Conservation (phyloP, 2,888 invertebrate species). For the Siphonodentalium dalli region DNA sequence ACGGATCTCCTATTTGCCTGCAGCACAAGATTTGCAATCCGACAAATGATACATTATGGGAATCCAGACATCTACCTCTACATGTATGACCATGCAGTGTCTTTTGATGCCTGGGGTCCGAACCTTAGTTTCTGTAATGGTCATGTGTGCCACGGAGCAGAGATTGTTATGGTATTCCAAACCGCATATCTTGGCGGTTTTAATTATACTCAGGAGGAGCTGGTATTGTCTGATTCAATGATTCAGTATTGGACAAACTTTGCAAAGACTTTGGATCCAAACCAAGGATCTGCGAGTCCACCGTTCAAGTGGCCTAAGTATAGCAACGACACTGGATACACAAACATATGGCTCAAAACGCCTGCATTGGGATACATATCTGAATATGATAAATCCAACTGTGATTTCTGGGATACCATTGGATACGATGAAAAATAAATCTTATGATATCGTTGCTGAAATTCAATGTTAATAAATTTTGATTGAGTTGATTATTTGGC, state of each 20-base stretch:
- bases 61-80: slow-evolving; percentile 33
- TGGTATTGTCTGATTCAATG: slow-evolving; percentile 33
- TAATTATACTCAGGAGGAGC: slow-evolving; percentile 37
- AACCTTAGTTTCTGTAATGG: slow-evolving; percentile 43
- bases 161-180: slow-evolving; percentile 48
- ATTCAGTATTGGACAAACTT: slow-evolving; percentile 56
- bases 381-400: slow-evolving; percentile 32
- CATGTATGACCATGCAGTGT: slow-evolving; percentile 44
- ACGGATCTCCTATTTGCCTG: slow-evolving; percentile 51
- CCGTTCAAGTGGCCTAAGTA: slow-evolving; percentile 38
- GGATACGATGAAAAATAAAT: slow-evolving; percentile 48
- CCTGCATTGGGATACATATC: slow-evolving; percentile 29
- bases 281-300: slow-evolving; percentile 20
- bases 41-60: slow-evolving; percentile 19
- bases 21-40: slow-evolving; percentile 35
- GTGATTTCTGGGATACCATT: slow-evolving; percentile 51
- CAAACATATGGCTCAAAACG: slow-evolving; percentile 34
- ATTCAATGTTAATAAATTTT: too few relatives aligned
- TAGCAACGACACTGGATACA: slow-evolving; percentile 18
- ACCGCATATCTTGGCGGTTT: slow-evolving; percentile 35
- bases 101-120: slow-evolving; percentile 45
- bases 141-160: slow-evolving; percentile 52
- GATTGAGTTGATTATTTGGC: too few relatives aligned
- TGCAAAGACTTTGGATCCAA: slow-evolving; percentile 50
- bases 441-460: too few relatives aligned